These are phyloP conservation scores for Eulimnadia texana DNA, from an alignment of 1,140 invertebrate genomes.

Conservation along the genomic window DNA sequence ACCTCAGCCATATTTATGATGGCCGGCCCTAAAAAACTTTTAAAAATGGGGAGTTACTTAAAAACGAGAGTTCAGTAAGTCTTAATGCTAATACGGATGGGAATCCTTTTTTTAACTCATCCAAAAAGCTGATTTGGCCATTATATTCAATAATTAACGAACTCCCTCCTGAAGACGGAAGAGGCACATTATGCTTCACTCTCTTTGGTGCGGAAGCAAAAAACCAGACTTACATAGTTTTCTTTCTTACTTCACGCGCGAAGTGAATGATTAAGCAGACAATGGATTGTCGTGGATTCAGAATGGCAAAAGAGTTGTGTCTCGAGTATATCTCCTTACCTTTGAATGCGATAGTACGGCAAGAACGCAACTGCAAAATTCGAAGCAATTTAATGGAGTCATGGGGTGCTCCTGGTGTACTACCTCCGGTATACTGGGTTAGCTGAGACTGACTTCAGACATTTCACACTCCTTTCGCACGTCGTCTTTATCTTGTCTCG, in stretches of 20 bases:
- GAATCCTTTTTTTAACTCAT: background rate
- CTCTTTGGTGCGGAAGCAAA: background rate
- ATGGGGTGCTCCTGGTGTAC: background rate
- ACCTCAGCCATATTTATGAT: slow-evolving; percentile 1
- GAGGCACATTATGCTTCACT: background rate
- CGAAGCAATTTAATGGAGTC: background rate
- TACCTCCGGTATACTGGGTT: background rate
- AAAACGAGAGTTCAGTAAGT: background rate
- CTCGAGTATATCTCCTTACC: background rate
- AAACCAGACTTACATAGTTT: background rate
- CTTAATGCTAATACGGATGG: background rate
- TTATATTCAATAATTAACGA: background rate
- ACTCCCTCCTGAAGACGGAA: background rate
- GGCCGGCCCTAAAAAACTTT: background rate
- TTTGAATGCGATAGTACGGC: background rate
- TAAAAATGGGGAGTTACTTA: background rate
- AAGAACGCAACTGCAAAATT: background rate
- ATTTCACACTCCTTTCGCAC: background rate
- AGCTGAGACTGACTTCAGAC: background rate
- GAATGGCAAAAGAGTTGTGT: background rate
- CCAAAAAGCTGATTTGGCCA: background rate
- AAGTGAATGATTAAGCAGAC: background rate
- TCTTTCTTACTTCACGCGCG: background rate
- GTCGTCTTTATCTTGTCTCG: background rate
- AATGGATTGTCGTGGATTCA: background rate